Evolutionary conservation across 2,113 vertebrate genomes (phyloP).

Genomic region (Eptesicus fuscus): DNA sequence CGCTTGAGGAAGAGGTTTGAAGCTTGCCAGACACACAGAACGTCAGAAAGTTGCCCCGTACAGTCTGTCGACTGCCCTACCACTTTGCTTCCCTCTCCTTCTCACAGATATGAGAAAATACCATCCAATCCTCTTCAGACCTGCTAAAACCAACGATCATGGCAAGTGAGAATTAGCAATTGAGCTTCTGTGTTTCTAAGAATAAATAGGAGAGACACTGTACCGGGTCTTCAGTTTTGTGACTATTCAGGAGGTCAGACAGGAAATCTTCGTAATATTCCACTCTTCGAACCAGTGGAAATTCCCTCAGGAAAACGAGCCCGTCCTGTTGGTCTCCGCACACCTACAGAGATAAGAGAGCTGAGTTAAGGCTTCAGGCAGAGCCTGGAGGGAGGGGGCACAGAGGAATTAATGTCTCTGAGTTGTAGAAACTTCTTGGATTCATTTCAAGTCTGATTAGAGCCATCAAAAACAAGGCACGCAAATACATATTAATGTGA

Average conservation of each 20-base stretch:
- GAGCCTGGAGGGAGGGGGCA: neutral
- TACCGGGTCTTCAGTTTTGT: constrained; percentile 92
- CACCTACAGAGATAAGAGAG: constrained; percentile 81
- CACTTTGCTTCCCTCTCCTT: neutral
- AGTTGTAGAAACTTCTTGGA: constrained; percentile 50
- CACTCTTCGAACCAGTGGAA: constrained; percentile 92
- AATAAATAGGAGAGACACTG: constrained; percentile 65
- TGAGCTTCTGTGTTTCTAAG: neutral
- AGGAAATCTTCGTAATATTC: constrained; percentile 91
- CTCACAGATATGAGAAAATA: neutral
- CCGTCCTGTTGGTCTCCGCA: constrained; percentile 85
- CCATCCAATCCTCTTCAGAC: neutral
- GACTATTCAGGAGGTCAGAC: constrained; percentile 84
- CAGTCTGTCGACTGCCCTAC: neutral
- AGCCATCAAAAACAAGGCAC: constrained; percentile 49
- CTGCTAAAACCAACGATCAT: neutral
- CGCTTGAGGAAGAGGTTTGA: neutral
- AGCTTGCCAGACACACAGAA: neutral
- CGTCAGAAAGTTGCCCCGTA: neutral
- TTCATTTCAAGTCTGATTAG: constrained; percentile 62
- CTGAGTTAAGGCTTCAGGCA: constrained; percentile 59
- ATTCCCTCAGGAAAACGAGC: constrained; percentile 95
- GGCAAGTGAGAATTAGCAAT: neutral
- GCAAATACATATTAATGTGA: constrained; percentile 53
- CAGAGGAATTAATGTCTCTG: constrained; percentile 11